Base-by-base conservation (phyloP, 53 echinoderm and acorn worm species). In the Actinopyga echinites region DNA sequence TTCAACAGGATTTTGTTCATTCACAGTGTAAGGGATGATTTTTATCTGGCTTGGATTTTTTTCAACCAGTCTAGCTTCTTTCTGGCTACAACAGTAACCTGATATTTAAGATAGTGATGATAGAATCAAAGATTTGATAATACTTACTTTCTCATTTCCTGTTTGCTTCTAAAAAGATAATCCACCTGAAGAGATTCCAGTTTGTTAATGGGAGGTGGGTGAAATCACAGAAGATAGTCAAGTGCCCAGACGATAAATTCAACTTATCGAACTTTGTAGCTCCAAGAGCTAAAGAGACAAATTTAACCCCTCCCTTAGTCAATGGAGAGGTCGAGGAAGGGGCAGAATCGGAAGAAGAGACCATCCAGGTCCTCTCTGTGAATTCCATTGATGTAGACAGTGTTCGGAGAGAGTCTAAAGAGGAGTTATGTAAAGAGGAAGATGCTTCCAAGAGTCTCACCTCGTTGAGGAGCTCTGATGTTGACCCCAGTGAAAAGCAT, bases 141-240 rank as follows among this genome's bases (percentile, higher is more conserved):
- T n/a, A n/a, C n/a, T n/a, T 17, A 49, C 8, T 44, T 6, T 15
- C 49, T 5, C 17, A 17, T 17, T 49, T 6, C 17, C 15, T 49
- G 11, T 44, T 44, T 44, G 49, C 49, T 49, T 85, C n/a, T 20
- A 57, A 69, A 12, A 85, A 97, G 97, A 94, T 97, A 59, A 92
- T 97, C 13, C 97, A 97, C 66, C 80, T 97, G 87, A 97, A 97
- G 91, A 78, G 97, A 55, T 97, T 97, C 74, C 97, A 97, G 80
- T 97, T 88, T 94, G 97, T 97, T 15, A 97, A 97, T 74, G 97
- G 97, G 6, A 84, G 97, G 37, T 97, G 97, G 97, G 92, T 97
- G 25, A 97, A 97, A 74, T 97, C 97, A 2, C 97, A 94, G 87
- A 97, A 97, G 82, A 97, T 97, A 59, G 97, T 97, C 86, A 97